These are phyloP conservation scores for Coranthus polyacanthus DNA, from an alignment of 2,797 vertebrate species.

Conservation along the genomic window DNA sequence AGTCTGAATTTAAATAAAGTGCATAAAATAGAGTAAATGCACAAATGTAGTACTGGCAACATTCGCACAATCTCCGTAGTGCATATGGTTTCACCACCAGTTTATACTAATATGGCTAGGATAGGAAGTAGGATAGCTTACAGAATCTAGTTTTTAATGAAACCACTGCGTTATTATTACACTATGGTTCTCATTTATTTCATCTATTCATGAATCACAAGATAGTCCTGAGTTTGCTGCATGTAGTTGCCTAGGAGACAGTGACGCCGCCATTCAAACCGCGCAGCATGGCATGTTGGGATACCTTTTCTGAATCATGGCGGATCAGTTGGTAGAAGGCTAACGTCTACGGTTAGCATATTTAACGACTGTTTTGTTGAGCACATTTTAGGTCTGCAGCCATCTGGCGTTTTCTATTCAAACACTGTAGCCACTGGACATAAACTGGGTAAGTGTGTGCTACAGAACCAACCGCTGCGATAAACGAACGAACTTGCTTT, in stretches of 20 bases:
- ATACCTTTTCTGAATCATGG: conserved; percentile 76
- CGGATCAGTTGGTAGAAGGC: conserved; percentile 65
- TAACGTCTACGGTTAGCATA: conserved; percentile 67
- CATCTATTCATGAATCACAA: neutral
- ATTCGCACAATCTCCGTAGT: no score
- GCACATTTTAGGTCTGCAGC: neutral
- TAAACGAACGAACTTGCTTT: neutral
- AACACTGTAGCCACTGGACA: neutral
- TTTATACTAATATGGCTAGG: no score
- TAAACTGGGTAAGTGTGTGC: conserved; percentile 47
- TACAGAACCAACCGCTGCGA: fast-evolving
- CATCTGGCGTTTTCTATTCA: neutral
- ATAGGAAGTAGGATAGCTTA: no score
- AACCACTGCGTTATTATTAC: no score
- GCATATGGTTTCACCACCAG: no score
- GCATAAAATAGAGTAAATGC: no score
- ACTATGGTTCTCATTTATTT: no score
- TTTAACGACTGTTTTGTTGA: conserved; percentile 53
- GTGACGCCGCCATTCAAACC: conserved; percentile 75
- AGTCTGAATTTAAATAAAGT: no score
- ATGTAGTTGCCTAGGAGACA: conserved; percentile 71
- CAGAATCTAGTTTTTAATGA: no score
- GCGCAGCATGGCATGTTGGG: conserved; percentile 77
- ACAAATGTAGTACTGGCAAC: no score
- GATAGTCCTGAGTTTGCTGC: neutral